Evolutionary conservation across 2,797 vertebrate species (phyloP).

Genomic region (Thripadectes ignobilis): DNA sequence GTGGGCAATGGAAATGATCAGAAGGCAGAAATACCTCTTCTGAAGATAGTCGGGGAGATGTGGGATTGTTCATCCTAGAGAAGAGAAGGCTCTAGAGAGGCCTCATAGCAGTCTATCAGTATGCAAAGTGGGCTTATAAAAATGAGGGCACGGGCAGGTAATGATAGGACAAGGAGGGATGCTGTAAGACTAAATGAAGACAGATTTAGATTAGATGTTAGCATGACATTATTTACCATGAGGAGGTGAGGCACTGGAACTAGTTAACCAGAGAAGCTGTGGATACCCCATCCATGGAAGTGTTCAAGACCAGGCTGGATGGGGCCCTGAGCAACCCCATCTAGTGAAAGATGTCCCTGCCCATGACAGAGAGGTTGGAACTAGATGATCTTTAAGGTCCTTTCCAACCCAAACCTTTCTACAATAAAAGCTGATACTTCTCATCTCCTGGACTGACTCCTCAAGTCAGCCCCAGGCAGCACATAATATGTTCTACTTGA

Average conservation of each 20-base stretch:
- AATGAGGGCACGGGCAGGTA: background rate
- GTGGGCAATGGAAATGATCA: rapidly evolving
- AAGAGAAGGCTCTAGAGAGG: background rate
- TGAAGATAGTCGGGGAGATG: background rate
- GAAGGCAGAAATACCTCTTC: background rate
- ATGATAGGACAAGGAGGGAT: background rate
- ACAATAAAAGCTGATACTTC: background rate
- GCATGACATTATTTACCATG: background rate
- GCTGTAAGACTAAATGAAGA: background rate
- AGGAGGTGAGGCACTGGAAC: background rate
- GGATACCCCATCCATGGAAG: background rate
- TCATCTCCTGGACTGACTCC: background rate
- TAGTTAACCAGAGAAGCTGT: background rate
- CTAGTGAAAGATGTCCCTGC: background rate
- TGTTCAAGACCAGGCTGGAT: background rate
- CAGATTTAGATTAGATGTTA: background rate
- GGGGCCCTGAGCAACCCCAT: background rate
- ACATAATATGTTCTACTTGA: background rate
- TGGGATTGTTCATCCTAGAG: background rate
- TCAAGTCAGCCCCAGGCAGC: background rate
- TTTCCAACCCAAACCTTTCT: background rate
- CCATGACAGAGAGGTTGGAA: background rate
- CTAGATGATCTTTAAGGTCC: too few relatives aligned
- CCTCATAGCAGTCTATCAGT: background rate
- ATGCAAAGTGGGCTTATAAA: background rate